Percentiles rank a stretch among this genome's conserved stretches.
These are phyloP conservation scores for Crotophaga sulcirostris DNA, from an alignment of 2,113 vertebrate genomes.

Conservation along the genomic window DNA sequence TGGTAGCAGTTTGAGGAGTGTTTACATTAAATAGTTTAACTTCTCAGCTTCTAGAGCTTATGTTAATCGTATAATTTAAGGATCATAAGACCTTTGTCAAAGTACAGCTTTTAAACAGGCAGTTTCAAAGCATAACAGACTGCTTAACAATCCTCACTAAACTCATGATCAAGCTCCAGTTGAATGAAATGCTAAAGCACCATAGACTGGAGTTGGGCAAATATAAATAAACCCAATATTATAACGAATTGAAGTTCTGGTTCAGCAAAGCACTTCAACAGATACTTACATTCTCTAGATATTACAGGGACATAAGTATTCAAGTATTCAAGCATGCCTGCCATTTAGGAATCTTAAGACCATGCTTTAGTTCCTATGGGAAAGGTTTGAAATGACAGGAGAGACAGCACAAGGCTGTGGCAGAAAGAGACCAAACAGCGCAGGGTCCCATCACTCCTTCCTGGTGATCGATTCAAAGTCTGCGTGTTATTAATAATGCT, in stretches of 20 bases:
- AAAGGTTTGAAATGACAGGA: background rate
- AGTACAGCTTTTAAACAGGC: background rate
- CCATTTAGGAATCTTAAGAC: conserved; percentile 3
- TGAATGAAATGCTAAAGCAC: background rate
- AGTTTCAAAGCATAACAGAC: conserved; percentile 24
- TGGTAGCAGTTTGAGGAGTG: background rate
- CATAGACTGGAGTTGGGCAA: background rate
- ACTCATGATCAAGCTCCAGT: background rate
- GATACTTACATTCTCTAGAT: conserved; percentile 26
- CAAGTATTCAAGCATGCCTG: background rate
- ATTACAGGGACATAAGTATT: background rate
- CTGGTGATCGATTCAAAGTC: background rate
- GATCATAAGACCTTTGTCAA: background rate
- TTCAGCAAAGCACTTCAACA: background rate
- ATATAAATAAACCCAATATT: background rate
- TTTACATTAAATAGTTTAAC: background rate
- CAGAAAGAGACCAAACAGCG: background rate
- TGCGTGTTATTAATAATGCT: background rate
- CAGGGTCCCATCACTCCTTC: background rate
- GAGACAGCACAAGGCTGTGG: background rate
- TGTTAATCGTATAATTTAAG: background rate
- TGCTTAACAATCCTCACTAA: background rate
- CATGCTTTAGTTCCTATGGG: background rate
- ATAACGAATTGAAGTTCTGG: background rate
- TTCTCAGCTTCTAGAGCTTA: background rate